Percentiles rank a stretch among this genome's conserved stretches.
Conservation (phyloP, 2,888 invertebrate genomes). For the Ormyrus rosae region DNA sequence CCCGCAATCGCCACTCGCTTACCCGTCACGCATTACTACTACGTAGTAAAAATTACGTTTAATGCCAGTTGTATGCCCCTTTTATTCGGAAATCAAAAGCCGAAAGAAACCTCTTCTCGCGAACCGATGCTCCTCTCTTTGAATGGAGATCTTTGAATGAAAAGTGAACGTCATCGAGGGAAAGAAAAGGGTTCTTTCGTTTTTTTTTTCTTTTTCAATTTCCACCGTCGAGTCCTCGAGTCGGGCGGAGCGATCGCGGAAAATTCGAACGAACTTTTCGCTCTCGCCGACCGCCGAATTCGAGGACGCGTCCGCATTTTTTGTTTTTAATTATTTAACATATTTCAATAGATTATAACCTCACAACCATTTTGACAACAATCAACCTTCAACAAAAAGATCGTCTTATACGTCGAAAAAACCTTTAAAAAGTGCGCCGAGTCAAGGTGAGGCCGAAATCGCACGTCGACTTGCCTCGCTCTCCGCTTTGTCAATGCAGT, state of each 20-base stretch:
- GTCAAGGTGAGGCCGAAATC: constrained; percentile 18
- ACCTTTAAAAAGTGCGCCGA: constrained; percentile 67
- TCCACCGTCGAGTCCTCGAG: constrained; percentile 18
- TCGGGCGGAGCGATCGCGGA: constrained; percentile 4
- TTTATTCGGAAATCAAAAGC: constrained; percentile 56
- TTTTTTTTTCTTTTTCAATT: neutral
- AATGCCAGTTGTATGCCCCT: constrained; percentile 74
- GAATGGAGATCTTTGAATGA: constrained; percentile 15
- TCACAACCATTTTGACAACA: constrained; percentile 75
- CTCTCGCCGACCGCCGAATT: constrained; percentile 1
- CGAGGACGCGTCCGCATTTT: constrained; percentile 28
- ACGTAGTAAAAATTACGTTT: constrained; percentile 59
- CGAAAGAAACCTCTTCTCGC: constrained; percentile 11
- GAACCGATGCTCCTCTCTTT: constrained; percentile 10
- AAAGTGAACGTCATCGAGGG: no score
- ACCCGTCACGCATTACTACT: constrained; percentile 34
- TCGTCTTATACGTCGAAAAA: constrained; percentile 67
- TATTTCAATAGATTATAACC: constrained; percentile 71
- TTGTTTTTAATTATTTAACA: constrained; percentile 61
- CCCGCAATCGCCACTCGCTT: constrained; percentile 35
- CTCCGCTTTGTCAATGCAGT: neutral
- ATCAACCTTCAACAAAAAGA: constrained; percentile 73
- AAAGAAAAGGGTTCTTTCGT: no score
- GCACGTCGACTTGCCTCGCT: neutral
- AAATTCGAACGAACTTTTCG: constrained; percentile 19